These are phyloP conservation scores for Amblyjoppa fuscipennis DNA, from an alignment of 2,888 invertebrate genomes.

Conservation along the genomic window DNA sequence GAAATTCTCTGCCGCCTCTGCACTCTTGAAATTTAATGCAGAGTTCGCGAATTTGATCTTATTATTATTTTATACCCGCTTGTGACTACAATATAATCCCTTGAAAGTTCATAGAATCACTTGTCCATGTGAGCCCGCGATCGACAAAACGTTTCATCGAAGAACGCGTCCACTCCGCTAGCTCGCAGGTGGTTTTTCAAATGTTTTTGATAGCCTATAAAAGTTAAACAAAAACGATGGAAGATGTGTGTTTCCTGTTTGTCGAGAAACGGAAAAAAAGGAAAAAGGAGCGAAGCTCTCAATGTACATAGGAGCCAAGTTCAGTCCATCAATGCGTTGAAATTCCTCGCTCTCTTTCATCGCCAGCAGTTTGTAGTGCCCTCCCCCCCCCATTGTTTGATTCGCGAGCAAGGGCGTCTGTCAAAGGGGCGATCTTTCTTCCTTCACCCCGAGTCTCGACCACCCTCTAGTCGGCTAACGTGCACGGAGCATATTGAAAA, in stretches of 20 bases:
- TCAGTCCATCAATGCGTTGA: constrained; percentile 49
- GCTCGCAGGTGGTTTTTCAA: constrained; percentile 66
- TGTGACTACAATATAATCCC: neutral
- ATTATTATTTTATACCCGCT: neutral
- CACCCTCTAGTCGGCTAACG: constrained; percentile 34
- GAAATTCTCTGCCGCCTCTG: constrained; percentile 38
- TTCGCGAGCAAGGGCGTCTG: constrained; percentile 35
- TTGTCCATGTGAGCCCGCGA: neutral
- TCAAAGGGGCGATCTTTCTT: constrained; percentile 51
- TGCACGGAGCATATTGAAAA: constrained; percentile 30
- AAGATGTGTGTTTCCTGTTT: constrained; percentile 17
- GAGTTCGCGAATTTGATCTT: neutral
- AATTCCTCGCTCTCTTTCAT: constrained; percentile 49
- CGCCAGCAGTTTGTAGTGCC: constrained; percentile 50
- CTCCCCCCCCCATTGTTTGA: constrained; percentile 51
- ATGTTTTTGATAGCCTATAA: neutral
- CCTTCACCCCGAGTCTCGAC: constrained; percentile 23
- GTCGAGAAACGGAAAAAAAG: constrained; percentile 19
- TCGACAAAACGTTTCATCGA: neutral
- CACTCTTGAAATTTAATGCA: constrained; percentile 8
- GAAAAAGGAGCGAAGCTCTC: constrained; percentile 31
- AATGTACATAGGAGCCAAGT: constrained; percentile 35
- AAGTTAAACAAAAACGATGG: neutral
- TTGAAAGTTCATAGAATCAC: neutral
- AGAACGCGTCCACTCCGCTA: constrained; percentile 57